These are phyloP conservation scores for Hyposoter didymator DNA, from an alignment of 2,888 invertebrate genomes.

Conservation along the genomic window DNA sequence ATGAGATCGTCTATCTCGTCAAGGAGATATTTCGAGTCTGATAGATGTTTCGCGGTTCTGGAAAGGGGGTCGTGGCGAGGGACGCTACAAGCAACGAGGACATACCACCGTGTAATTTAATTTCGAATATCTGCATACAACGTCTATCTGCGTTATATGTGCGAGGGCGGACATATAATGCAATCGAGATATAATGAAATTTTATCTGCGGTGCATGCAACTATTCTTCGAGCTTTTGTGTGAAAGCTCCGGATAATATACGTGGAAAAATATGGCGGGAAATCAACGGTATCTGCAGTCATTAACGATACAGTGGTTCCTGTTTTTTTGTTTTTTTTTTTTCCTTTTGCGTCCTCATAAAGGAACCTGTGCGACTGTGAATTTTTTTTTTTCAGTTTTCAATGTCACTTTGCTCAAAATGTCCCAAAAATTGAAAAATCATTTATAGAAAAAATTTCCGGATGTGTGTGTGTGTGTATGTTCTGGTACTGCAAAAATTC, in stretches of 20 bases:
- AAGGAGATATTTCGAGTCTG: constrained; percentile 1
- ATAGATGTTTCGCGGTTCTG: not conserved
- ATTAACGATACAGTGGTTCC: not conserved
- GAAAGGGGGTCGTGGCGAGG: not conserved
- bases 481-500: too few species aligned
- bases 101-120: constrained; percentile 36
- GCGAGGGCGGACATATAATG: not conserved
- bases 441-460: too few species aligned
- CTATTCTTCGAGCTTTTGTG: not conserved
- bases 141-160: constrained; percentile 22
- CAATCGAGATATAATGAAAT: constrained; percentile 35
- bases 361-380: not conserved
- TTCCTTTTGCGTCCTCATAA: not conserved
- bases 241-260: constrained; percentile 4
- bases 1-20: constrained; percentile 18
- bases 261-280: not conserved
- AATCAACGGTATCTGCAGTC: not conserved
- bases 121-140: constrained; percentile 48
- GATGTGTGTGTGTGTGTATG: too few species aligned
- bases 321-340: not conserved
- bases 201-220: constrained; percentile 27
- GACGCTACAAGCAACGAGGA: not conserved
- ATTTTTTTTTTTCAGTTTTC: not conserved
- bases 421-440: too few species aligned
- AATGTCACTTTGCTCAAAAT: too few species aligned